Evolutionary conservation across 2,888 invertebrate species (phyloP).

Genomic region (Thymelicus lineola): DNA sequence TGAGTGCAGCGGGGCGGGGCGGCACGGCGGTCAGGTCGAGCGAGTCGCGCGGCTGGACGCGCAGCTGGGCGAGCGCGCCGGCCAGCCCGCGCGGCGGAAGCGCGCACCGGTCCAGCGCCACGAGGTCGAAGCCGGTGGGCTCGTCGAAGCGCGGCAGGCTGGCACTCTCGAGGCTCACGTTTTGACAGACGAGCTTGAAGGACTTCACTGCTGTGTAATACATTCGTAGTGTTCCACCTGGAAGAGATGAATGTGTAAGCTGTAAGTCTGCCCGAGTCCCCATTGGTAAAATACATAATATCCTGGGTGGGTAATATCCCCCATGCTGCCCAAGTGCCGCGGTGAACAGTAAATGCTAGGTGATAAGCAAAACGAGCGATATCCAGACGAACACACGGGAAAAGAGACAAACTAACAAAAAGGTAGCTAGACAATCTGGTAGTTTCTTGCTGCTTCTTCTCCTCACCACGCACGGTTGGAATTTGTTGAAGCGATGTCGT

Average conservation of each 20-base stretch:
- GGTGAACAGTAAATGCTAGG: too few relatives aligned
- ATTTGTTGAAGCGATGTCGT: too few relatives aligned
- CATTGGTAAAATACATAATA: too few relatives aligned
- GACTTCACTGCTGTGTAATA: slow-evolving; percentile 24
- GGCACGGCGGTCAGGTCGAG: slow-evolving; percentile 86
- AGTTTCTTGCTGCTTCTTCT: too few relatives aligned
- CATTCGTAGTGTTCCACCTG: slow-evolving; percentile 38
- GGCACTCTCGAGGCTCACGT: slow-evolving; percentile 35
- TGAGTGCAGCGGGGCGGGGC: slow-evolving; percentile 88
- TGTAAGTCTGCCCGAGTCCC: too few relatives aligned
- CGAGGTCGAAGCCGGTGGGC: slow-evolving; percentile 33
- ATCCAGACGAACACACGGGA: too few relatives aligned
- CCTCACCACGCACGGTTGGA: too few relatives aligned
- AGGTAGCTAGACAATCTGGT: too few relatives aligned
- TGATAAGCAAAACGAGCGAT: too few relatives aligned
- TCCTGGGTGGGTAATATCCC: too few relatives aligned
- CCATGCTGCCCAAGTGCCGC: too few relatives aligned
- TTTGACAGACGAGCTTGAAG: slow-evolving; percentile 36
- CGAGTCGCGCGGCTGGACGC: slow-evolving; percentile 76
- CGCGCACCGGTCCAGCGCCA: slow-evolving; percentile 42
- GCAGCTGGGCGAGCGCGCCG: slow-evolving; percentile 40
- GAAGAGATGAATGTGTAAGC: not conserved
- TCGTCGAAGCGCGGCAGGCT: slow-evolving; percentile 43
- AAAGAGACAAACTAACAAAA: too few relatives aligned
- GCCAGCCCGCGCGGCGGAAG: slow-evolving; percentile 43